These are phyloP conservation scores for Euproctis similis DNA, from an alignment of 2,888 invertebrate genomes.

Conservation along the genomic window DNA sequence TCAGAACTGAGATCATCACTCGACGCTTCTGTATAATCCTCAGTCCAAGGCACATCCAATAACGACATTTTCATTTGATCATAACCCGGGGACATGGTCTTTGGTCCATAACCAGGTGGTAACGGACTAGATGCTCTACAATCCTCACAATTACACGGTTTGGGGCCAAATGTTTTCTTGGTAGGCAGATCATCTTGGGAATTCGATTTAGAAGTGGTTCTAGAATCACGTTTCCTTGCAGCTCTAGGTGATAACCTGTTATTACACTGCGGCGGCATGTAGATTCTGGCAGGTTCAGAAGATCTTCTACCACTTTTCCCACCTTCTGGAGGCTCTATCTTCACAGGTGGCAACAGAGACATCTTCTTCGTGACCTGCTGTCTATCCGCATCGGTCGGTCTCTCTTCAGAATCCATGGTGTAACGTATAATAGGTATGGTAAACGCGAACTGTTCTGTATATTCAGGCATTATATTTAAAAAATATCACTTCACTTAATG, in stretches of 20 bases:
- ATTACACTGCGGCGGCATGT: slow-evolving; percentile 66
- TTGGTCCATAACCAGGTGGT: slow-evolving; percentile 62
- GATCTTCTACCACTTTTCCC: slow-evolving; percentile 53
- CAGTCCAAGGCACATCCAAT: slow-evolving; percentile 82
- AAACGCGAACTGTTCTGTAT: slow-evolving; percentile 61
- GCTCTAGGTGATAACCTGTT: slow-evolving; percentile 63
- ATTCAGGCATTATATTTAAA: slow-evolving; percentile 65
- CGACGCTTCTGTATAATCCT: slow-evolving; percentile 92
- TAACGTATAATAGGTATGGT: slow-evolving; percentile 66
- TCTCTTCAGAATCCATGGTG: slow-evolving; percentile 67
- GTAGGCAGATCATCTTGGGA: slow-evolving; percentile 41
- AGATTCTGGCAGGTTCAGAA: slow-evolving; percentile 60
- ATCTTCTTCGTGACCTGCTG: slow-evolving; percentile 60
- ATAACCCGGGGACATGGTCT: slow-evolving; percentile 79
- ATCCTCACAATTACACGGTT: slow-evolving; percentile 66
- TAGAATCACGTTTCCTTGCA: slow-evolving; percentile 57
- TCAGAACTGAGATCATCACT: slow-evolving; percentile 94
- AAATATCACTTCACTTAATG: slow-evolving; percentile 42
- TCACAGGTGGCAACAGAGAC: slow-evolving; percentile 60
- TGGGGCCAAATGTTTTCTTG: slow-evolving; percentile 48
- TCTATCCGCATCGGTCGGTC: slow-evolving; percentile 38
- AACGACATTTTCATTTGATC: slow-evolving; percentile 87
- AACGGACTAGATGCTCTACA: slow-evolving; percentile 72
- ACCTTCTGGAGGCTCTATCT: slow-evolving; percentile 62
- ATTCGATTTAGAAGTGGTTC: slow-evolving; percentile 50